Evolutionary conservation across 2,797 vertebrate genomes (phyloP).

Genomic region (Ibycter americanus): DNA sequence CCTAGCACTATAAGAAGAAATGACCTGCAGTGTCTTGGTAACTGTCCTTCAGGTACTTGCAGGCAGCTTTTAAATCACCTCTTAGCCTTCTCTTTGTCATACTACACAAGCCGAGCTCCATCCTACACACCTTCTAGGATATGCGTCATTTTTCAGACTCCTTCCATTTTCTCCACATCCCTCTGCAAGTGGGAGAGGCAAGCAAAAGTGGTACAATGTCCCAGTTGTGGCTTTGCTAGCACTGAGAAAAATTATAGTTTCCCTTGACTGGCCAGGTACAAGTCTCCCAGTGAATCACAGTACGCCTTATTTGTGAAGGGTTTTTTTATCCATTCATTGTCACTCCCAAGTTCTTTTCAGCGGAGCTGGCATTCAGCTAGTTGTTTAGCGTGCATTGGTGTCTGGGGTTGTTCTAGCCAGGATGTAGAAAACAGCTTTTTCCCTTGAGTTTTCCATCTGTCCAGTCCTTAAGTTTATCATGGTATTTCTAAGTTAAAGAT

Average conservation of each 20-base stretch:
- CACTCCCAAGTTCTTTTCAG: not conserved
- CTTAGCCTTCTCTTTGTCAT: not conserved
- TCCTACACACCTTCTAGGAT: not conserved
- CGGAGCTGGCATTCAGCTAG: not conserved
- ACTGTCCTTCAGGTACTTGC: not conserved
- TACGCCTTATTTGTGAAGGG: not conserved
- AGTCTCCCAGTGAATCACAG: not conserved
- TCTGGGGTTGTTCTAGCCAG: not conserved
- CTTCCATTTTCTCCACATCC: not conserved
- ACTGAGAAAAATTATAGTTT: not conserved
- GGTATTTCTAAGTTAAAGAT: not conserved
- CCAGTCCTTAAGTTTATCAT: not conserved
- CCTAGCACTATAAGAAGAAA: not conserved
- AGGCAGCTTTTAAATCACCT: not conserved
- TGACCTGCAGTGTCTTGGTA: not conserved
- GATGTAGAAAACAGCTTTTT: not conserved
- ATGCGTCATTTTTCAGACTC: not conserved
- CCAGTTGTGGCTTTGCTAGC: not conserved
- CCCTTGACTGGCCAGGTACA: not conserved
- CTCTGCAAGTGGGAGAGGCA: not conserved
- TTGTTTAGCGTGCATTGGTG: not conserved
- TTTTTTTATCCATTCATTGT: not conserved
- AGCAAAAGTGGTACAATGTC: not conserved
- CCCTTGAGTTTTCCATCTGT: not conserved
- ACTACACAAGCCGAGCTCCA: not conserved